phyloP scores from a whole-genome alignment of 30 jellyfish, hydroid and myxozoan genomes.

The Rhopilema esculentum region DNA sequence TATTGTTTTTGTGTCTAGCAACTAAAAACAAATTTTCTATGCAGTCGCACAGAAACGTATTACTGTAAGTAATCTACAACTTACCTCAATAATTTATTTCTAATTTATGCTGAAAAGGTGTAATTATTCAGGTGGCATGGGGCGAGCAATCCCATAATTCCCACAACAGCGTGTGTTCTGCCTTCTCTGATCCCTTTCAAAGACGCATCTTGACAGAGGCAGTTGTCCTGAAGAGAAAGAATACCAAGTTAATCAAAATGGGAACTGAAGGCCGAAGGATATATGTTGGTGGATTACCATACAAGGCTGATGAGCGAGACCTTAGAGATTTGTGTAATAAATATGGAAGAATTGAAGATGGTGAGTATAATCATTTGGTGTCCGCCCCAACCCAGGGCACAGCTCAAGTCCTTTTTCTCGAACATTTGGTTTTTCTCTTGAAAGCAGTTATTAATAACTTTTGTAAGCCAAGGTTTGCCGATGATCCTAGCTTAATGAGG shows the following conservation, averaged over 20 bases:
- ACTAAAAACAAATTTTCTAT: no score
- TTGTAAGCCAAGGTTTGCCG: no score
- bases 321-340: slow-evolving; percentile 68
- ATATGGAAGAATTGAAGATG: slow-evolving; percentile 75
- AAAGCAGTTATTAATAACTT: no score
- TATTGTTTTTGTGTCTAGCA: no score
- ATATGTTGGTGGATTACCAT: slow-evolving; percentile 78
- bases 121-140: neutral
- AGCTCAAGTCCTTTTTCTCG: neutral
- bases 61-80: no score
- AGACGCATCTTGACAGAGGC: neutral
- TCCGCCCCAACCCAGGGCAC: neutral
- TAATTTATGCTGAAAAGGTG: neutral
- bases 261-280: slow-evolving; percentile 76
- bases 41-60: no score
- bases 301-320: slow-evolving; percentile 71
- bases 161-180: neutral
- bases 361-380: slow-evolving; percentile 23
- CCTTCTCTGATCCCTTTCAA: neutral
- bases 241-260: slow-evolving; percentile 18
- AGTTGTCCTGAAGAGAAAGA: neutral
- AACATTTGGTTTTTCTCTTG: neutral
- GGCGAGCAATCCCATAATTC: slow-evolving; percentile 9
- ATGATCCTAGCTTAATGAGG: neutral
- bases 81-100: neutral